A percentile compares a stretch with the other conserved stretches of the same genome.
phyloP scores from a whole-genome alignment of 2,113 vertebrate genomes.

The Monarcha castaneiventris region DNA sequence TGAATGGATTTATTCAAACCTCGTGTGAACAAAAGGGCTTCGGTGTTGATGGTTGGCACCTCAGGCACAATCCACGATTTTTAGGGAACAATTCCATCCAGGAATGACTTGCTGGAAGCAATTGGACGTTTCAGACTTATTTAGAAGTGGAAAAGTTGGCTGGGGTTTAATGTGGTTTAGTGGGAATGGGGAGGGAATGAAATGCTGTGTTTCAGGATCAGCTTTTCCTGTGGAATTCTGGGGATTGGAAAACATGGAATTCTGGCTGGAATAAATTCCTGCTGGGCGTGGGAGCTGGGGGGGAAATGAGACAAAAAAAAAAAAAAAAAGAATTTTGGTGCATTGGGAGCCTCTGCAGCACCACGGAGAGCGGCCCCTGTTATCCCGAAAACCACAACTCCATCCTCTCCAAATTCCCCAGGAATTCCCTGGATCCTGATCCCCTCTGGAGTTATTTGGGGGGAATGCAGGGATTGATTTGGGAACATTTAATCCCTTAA shows the following conservation, averaged over 20 bases:
- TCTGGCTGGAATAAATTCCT: neutral
- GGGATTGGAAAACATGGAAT: neutral
- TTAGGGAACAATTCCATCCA: neutral
- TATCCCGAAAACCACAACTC: rapidly evolving
- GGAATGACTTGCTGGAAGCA: neutral
- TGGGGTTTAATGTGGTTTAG: rapidly evolving
- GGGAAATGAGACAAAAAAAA: neutral
- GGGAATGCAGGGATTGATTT: neutral
- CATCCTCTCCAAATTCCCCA: rapidly evolving
- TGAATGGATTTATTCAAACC: neutral
- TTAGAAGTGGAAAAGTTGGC: neutral
- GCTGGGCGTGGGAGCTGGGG: neutral
- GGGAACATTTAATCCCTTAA: neutral
- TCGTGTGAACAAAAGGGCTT: neutral
- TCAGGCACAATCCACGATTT: neutral
- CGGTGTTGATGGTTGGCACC: no score
- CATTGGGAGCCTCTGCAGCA: neutral
- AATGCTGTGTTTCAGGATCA: neutral
- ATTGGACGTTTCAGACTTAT: neutral
- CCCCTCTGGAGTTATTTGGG: neutral
- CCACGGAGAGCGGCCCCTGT: neutral
- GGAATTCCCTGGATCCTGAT: neutral
- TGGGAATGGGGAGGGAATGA: neutral
- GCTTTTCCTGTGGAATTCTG: neutral
- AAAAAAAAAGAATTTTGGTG: neutral